A percentile compares a stretch with the other conserved stretches of the same genome.
These are phyloP conservation scores for Thamnaconus septentrionalis DNA, from an alignment of 2,113 vertebrate genomes.

Conservation along the genomic window DNA sequence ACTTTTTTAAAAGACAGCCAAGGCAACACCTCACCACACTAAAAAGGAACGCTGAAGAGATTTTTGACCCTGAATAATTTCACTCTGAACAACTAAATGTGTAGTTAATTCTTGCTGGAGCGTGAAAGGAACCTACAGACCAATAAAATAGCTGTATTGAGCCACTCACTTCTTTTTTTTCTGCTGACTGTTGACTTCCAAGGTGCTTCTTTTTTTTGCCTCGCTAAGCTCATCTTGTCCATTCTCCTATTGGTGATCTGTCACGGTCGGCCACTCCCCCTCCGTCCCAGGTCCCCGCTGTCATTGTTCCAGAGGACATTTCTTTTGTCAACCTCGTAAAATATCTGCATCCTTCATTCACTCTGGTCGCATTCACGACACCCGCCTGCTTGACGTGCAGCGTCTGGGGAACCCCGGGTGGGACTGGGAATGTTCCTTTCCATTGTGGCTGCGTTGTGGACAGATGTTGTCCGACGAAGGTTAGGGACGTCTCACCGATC, in stretches of 20 bases:
- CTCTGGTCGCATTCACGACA: slow-evolving; percentile 64
- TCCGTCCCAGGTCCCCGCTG: slow-evolving; percentile 60
- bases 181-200: slow-evolving; percentile 81
- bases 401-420: slow-evolving; percentile 48
- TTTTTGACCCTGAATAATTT: slow-evolving; percentile 69
- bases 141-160: slow-evolving; percentile 75
- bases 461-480: slow-evolving; percentile 55
- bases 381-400: slow-evolving; percentile 56
- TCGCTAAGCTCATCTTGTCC: slow-evolving; percentile 79
- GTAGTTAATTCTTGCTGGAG: slow-evolving; percentile 4
- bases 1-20: too few relatives aligned
- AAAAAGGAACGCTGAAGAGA: slow-evolving; percentile 47
- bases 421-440: slow-evolving; percentile 29
- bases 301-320: slow-evolving; percentile 73
- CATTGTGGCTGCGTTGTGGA: slow-evolving; percentile 30
- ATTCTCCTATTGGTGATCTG: slow-evolving; percentile 83
- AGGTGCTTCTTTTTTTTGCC: slow-evolving; percentile 67
- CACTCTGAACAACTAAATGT: too few relatives aligned
- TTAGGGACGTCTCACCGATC: slow-evolving; percentile 51
- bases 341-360: slow-evolving; percentile 71
- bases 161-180: slow-evolving; percentile 55
- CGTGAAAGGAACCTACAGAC: slow-evolving; percentile 71
- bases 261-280: slow-evolving; percentile 80
- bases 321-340: slow-evolving; percentile 84
- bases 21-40: slow-evolving; percentile 2